These are phyloP conservation scores for Bubalus kerabau DNA, from an alignment of 2,113 vertebrate species.

Conservation along the genomic window DNA sequence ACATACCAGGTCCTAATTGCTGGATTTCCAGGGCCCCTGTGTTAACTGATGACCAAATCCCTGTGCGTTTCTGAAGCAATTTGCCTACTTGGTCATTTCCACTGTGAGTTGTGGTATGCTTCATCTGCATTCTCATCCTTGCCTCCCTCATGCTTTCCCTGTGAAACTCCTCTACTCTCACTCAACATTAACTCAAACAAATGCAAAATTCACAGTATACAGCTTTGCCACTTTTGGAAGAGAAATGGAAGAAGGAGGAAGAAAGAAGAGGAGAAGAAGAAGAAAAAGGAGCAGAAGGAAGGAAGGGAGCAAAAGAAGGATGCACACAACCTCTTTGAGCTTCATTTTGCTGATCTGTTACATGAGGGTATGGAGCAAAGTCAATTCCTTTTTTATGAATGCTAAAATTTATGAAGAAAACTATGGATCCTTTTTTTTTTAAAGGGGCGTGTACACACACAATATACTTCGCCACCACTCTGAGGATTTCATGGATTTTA, in stretches of 20 bases:
- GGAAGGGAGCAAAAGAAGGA: background rate
- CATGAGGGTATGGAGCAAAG: background rate
- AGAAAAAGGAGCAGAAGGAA: background rate
- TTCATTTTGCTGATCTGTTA: background rate
- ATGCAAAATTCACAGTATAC: background rate
- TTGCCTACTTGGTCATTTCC: background rate
- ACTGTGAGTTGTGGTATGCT: background rate
- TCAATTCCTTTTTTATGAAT: background rate
- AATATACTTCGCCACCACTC: background rate
- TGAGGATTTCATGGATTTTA: background rate
- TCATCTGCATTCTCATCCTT: background rate
- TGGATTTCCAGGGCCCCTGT: background rate
- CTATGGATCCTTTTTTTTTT: background rate
- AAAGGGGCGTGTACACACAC: background rate
- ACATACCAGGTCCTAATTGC: background rate
- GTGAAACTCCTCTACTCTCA: background rate
- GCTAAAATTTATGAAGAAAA: background rate
- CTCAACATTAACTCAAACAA: background rate
- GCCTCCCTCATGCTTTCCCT: background rate
- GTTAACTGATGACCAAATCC: background rate
- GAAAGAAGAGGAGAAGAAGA: background rate
- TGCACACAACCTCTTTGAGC: background rate
- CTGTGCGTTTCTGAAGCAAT: background rate
- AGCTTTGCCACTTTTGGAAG: background rate
- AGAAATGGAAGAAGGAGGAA: background rate